Evolutionary conservation across 2,888 invertebrate genomes (phyloP), one percentile per base, ranked within the genome.

Genomic region (Labia minor): DNA sequence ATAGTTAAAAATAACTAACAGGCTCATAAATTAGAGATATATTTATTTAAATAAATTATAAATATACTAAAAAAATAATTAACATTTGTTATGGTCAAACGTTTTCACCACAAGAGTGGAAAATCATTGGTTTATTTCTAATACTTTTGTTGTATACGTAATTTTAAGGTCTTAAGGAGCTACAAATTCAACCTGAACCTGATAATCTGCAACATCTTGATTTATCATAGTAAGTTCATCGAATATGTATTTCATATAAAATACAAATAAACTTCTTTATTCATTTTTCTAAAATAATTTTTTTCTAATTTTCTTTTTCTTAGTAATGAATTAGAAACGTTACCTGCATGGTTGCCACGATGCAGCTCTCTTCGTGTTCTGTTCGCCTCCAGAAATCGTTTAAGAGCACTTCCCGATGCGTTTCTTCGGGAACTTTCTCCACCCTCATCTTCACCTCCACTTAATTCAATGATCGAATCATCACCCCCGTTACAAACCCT

Each of bases 291-390:
- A n/a, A n/a, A n/a, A n/a, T n/a, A n/a, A n/a, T n/a, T n/a, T n/a
- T n/a, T n/a, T n/a, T n/a, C n/a, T n/a, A n/a, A n/a, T 33, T 20
- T 66, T 61, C 21, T 62, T 70, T 61, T 21, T 71, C 73, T 20
- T 70, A 80, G 80, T 75, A 92, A 92, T 74, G 86, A 86, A 72
- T 77, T 92, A 68, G 84, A 84, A 19, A 80, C 84, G 4, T 77
- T 92, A 65, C 91, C 92, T 0, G 86, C 87, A 72, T 92, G 91
- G 91, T 78, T 89, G 62, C 85, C 86, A 11, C 85, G 86, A 37
- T 87, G 91, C 73, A 85, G 84, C 18, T 84, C 87, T 69, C 78
- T 92, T 63, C 83, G 86, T 63, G 86, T 86, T 10, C 79, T 92
- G 14, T 86, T 87, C 72, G 90, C 89, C 16, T 87, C 86, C 71